Evolutionary conservation across 2,888 invertebrate species (phyloP), one percentile per base, ranked within the genome.

Genomic region (Serrognathus titanus): DNA sequence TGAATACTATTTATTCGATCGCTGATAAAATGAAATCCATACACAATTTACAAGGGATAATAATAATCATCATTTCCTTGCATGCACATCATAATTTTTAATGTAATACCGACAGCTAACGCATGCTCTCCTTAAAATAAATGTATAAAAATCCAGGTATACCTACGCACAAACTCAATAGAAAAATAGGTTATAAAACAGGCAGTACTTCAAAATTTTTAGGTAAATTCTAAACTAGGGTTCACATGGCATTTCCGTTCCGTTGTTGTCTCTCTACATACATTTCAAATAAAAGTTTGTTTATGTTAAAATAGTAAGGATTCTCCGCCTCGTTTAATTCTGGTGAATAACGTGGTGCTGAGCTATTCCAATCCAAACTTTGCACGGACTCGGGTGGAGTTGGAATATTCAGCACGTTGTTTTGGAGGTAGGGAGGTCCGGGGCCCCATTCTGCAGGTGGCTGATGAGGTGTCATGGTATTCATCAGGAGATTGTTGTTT

Each of bases 231-330:
- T 51, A 31, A 46, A 12, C 38, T 51, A 38, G 50, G 53, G 24
- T 31, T 39, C 58, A 55, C 58, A 61, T 61, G 47, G 54, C 53
- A 53, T 82, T 80, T 39, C 80, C 81, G 72, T 78, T 78, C 79
- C 94, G 83, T 76, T 89, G 88, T 72, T 88, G 78, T 72, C 93
- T 82, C 70, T 92, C 90, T 73, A 91, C 79, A 77, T 94, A 92
- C 73, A 92, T 82, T 76, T 92, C 88, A 79, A 90, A 92, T 69
- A 95, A 79, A 71, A 94, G 78, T 79, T 92, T 92, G 76, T 95
- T 95, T 66, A 84, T 85, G 67, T 89, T 87, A 75, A 88, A 94
- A 75, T 94, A 95, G 76, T 89, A 89, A 31, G 88, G 92, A 81
- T 94, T 95, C 70, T 92, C 86, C 53, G 81, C 77, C 58, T 88